Conservation (phyloP, 2,113 vertebrate genomes). For the Anoplopoma fimbria region DNA sequence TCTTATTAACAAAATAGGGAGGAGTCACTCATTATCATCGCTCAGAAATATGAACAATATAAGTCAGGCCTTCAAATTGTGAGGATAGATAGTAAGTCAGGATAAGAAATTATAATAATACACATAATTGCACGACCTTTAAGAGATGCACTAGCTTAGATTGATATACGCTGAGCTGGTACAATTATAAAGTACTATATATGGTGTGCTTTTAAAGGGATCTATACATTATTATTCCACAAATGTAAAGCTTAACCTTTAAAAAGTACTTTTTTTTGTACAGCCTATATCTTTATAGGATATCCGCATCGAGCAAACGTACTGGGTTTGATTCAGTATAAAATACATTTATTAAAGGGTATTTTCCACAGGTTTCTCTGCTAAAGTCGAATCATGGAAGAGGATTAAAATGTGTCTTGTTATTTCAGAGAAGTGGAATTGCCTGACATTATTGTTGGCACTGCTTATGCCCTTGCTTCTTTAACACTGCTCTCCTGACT, state of each 20-base stretch:
- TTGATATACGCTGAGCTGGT: neutral
- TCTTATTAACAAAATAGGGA: conserved; percentile 61
- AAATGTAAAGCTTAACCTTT: neutral
- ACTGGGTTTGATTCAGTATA: neutral
- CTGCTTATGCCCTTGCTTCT: conserved; percentile 25
- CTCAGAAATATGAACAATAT: conserved; percentile 32
- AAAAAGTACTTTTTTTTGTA: neutral
- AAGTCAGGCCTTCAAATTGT: conserved; percentile 32
- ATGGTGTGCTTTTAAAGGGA: neutral
- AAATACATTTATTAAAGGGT: neutral
- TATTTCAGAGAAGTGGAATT: conserved; percentile 35
- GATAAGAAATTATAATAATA: conserved; percentile 40
- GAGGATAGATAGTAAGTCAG: conserved; percentile 31
- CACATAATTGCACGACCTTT: conserved; percentile 52
- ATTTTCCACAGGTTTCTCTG: conserved; percentile 5
- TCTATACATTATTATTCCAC: neutral
- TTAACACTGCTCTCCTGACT: conserved; percentile 39
- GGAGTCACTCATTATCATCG: conserved; percentile 46
- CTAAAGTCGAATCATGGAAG: conserved; percentile 37
- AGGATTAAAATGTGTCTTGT: conserved; percentile 37
- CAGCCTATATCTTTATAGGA: neutral
- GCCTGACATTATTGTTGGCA: conserved; percentile 32
- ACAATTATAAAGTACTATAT: neutral
- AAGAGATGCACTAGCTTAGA: neutral
- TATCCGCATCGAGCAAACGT: neutral